These are phyloP conservation scores for Pipra filicauda DNA, from an alignment of 2,113 vertebrate genomes.

Conservation along the genomic window DNA sequence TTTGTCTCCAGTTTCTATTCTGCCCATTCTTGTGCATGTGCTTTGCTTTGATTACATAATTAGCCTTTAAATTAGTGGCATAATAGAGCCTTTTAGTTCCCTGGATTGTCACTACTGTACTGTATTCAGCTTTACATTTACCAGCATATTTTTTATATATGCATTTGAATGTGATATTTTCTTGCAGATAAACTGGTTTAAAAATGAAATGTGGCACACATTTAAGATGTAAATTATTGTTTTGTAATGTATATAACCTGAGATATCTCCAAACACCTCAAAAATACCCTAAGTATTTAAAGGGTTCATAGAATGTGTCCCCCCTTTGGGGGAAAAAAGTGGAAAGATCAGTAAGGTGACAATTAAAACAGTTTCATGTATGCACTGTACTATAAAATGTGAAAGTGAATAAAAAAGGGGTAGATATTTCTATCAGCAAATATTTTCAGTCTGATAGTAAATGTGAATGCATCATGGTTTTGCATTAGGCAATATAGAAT, in stretches of 20 bases:
- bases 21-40: background rate
- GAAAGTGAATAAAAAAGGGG: background rate
- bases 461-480: background rate
- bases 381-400: background rate
- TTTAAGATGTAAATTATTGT: background rate
- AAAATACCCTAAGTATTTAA: background rate
- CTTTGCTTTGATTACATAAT: background rate
- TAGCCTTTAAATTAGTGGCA: background rate
- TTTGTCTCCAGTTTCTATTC: background rate
- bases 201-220: background rate
- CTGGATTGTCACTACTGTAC: background rate
- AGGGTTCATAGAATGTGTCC: background rate
- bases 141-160: background rate
- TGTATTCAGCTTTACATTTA: background rate
- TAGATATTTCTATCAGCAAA: background rate
- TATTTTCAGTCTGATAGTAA: background rate
- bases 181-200: background rate
- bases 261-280: background rate
- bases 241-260: background rate
- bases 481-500: background rate
- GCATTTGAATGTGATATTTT: background rate
- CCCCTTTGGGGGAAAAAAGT: background rate
- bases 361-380: background rate
- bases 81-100: background rate
- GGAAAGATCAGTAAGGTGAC: conserved; percentile 48